Evolutionary conservation across 2,888 invertebrate species (phyloP).

Genomic region (Hyposoter dolosus): DNA sequence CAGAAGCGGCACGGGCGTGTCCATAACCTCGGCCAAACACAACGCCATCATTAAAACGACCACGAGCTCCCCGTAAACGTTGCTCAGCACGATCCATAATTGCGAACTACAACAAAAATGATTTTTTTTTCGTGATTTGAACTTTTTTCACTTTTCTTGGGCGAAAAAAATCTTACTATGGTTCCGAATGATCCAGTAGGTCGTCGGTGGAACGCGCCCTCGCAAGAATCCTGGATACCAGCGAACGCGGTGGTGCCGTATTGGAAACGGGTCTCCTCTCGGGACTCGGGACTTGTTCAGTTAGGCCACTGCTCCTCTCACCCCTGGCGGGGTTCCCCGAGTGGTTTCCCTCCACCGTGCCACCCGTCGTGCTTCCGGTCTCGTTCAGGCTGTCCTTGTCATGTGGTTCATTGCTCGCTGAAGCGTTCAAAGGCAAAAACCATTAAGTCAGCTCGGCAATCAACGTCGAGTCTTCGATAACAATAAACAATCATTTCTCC

Average conservation of each 20-base stretch:
- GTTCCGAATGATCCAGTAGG: constrained; percentile 84
- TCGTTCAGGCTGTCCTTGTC: constrained; percentile 86
- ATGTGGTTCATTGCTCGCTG: constrained; percentile 85
- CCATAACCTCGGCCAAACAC: constrained; percentile 86
- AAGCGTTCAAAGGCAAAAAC: constrained; percentile 61
- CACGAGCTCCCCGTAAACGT: constrained; percentile 86
- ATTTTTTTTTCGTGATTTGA: background rate
- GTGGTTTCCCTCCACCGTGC: constrained; percentile 80
- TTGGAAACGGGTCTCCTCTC: constrained; percentile 63
- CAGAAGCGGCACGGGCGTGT: constrained; percentile 85
- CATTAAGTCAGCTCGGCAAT: background rate
- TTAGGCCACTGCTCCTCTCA: constrained; percentile 72
- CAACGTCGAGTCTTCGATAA: background rate
- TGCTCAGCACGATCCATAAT: constrained; percentile 86
- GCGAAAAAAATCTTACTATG: constrained; percentile 81
- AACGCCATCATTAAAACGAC: constrained; percentile 86
- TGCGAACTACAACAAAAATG: constrained; percentile 81
- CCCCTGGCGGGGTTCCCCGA: constrained; percentile 76
- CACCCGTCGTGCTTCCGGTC: constrained; percentile 83
- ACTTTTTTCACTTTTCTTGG: background rate
- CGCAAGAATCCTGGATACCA: constrained; percentile 81
- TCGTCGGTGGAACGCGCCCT: constrained; percentile 80
- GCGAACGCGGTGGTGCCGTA: constrained; percentile 77
- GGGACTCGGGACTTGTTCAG: constrained; percentile 63
- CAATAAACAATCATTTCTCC: background rate